Base-by-base conservation (phyloP, 2,888 invertebrate genomes). In the Anarsia innoxiella region DNA sequence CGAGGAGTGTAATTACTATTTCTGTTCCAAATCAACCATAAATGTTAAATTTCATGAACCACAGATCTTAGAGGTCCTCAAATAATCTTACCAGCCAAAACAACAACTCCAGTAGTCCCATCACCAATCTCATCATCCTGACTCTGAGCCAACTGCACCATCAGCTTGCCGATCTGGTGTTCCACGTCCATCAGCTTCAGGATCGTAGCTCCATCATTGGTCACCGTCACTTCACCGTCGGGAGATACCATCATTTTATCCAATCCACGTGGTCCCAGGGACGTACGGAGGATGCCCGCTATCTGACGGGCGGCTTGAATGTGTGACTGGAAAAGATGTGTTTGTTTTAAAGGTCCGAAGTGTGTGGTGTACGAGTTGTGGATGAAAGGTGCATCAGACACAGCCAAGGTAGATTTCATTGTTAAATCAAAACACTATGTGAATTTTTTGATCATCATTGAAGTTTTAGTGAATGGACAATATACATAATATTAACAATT, bases 101-200 rank as follows among this genome's bases (percentile, higher is more conserved):
- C 91, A 11, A 99, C 99, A 51, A 99, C 99, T 8, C 99, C 99
- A 5, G 99, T 99, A 1, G 99, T 99, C 31, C 99, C 99, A 85
- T 99, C 99, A 25, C 99, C 99, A 59, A 99, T 98, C 86, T 99
- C 99, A 84, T 99, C 97, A 72, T 99, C 99, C 76, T 99, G 99
- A 39, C 98, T 97, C 76, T 99, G 97, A 14, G 97, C 97, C 41
- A 99, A 78, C 70, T 99, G 97, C 13, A 99, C 99, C 90, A 99
- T 91, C 33, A 99, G 86, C 73, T 98, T 99, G 23, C 97, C 99
- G 53, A 99, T 96, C 87, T 98, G 95, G 71, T 99, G 98, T 15
- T 99, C 97, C 3, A 99, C 96, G 70, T 99, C 99, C 99, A 99
- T 99, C 80, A 95, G 88, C 77, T 97, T 96, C 51, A 99, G 87